These are phyloP conservation scores for Vulpes ferrilata DNA, from an alignment of 2,113 vertebrate species.

Conservation along the genomic window DNA sequence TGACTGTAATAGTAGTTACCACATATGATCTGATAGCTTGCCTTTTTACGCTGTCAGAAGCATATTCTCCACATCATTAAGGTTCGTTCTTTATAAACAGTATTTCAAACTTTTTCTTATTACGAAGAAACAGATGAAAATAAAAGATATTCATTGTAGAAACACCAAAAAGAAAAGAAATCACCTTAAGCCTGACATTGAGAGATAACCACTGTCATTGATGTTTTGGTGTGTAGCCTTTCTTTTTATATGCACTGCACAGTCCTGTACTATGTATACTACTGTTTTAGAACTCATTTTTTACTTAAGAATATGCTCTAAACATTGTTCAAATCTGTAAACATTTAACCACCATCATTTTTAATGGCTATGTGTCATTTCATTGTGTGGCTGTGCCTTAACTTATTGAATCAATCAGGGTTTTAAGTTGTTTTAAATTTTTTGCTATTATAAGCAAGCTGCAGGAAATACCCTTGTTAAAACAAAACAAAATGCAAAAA, in stretches of 20 bases:
- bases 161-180: neutral
- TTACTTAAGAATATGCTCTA: neutral
- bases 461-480: neutral
- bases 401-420: neutral
- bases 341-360: neutral
- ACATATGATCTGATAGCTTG: neutral
- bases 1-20: neutral
- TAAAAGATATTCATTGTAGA: neutral
- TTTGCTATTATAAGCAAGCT: neutral
- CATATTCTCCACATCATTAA: neutral
- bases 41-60: neutral
- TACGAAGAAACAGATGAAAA: slow-evolving; percentile 11
- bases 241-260: neutral
- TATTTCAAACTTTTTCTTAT: slow-evolving; percentile 18
- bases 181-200: neutral
- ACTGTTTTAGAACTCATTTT: neutral
- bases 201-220: neutral
- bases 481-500: neutral
- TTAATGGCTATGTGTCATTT: neutral
- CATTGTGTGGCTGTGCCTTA: neutral
- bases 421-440: slow-evolving; percentile 21
- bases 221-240: neutral
- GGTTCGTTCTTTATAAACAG: neutral
- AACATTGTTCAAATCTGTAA: neutral
- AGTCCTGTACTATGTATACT: neutral